Base-by-base conservation (phyloP, 1,140 invertebrate genomes). In the Mizuhopecten yessoensis region DNA sequence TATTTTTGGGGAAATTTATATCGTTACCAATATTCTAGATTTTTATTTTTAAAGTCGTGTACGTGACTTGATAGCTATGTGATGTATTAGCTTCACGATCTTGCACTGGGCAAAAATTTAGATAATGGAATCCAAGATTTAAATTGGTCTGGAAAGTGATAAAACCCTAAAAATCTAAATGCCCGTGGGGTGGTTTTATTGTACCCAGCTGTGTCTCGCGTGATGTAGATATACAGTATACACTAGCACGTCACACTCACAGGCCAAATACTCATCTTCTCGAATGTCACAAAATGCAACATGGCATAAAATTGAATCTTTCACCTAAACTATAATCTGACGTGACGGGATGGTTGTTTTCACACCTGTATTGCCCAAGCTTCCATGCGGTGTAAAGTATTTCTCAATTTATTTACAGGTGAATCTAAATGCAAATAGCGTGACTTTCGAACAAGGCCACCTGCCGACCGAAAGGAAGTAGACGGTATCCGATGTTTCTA, bases 241-340 rank as follows among this genome's bases (percentile, higher is more conserved):
- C 57, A 2, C 0, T 75, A 75, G 42, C 23, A n/a, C 23, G 23
- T 75, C 57, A 75, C 57, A 75, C 57, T 75, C 23, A 29, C 23
- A 75, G 29, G n/a, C 3, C n/a, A 75, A 29, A 29, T 75, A 75
- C 57, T 13, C 57, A n/a, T 75, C 57, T 29, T 75, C 23, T 75
- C 23, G n/a, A 29, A 75, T 75, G 57, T 75, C 57, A 75, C 57
- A 75, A 75, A 29, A 75, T 75, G 57, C 57, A 75, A 29, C 57
- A 75, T 75, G 57, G 57, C 57, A 75, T 75, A 75, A 75, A 75
- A 75, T 75, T 75, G 57, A 75, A 75, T 75, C 57, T 3, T 75
- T 75, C n/a, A 75, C 57, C 1, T 75, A 75, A n/a, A 75, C 5
- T 2, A 7, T n/a, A 17, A 75, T 75, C 29, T 75, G 57, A 75